Evolutionary conservation across 2,113 vertebrate species (phyloP).

Genomic region (Caranx ignobilis): DNA sequence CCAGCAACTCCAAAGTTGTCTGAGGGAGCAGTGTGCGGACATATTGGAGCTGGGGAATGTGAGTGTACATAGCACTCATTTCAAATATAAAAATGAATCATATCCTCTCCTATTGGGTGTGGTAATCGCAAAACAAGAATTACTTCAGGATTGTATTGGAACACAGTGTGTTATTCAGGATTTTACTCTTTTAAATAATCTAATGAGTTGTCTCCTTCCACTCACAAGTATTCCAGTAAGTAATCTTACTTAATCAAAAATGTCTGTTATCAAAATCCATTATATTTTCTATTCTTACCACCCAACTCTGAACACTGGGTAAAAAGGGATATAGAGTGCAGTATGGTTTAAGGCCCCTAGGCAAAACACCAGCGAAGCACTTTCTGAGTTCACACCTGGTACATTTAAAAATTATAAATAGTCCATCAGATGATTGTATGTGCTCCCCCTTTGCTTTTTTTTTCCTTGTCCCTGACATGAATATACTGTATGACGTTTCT

Average conservation of each 20-base stretch:
- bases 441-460: constrained; percentile 33
- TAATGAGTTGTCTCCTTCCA: not conserved
- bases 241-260: constrained; percentile 11
- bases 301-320: constrained; percentile 28
- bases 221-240: constrained; percentile 1
- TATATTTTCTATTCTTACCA: constrained; percentile 15
- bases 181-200: not conserved
- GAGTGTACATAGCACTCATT: constrained; percentile 1
- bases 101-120: constrained; percentile 2
- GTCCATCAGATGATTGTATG: constrained; percentile 28
- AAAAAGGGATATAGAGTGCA: constrained; percentile 32
- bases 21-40: constrained; percentile 1
- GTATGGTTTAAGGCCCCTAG: constrained; percentile 73
- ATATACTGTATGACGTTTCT: constrained; percentile 9
- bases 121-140: not conserved
- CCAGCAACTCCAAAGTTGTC: constrained; percentile 16
- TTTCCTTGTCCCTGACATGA: constrained; percentile 12
- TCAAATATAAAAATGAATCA: not conserved
- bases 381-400: constrained; percentile 52
- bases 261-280: constrained; percentile 7
- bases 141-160: not conserved
- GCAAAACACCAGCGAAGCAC: constrained; percentile 63
- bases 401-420: constrained; percentile 33
- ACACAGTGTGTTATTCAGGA: not conserved
- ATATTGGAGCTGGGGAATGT: not conserved